Conservation (phyloP, 2,797 vertebrate species). For the Synaphobranchus kaupii region DNA sequence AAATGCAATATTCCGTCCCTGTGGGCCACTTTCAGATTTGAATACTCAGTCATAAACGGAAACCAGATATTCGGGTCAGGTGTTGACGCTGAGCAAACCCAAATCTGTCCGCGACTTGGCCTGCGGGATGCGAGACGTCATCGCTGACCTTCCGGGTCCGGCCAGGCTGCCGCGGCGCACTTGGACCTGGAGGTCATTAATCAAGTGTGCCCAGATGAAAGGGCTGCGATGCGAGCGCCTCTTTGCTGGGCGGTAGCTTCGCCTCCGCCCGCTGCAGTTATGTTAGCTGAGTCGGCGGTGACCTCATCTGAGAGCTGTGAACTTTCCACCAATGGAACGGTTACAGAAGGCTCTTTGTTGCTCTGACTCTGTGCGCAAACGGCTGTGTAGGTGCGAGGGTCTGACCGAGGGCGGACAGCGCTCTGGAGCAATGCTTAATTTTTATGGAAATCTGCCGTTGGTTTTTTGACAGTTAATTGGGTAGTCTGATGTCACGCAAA, state of each 20-base stretch:
- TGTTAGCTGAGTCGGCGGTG: constrained; percentile 56
- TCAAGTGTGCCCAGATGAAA: neutral
- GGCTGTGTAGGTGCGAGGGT: constrained; percentile 43
- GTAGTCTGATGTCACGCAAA: constrained; percentile 41
- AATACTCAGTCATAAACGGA: neutral
- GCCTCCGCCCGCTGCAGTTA: constrained; percentile 52
- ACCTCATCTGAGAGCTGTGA: constrained; percentile 57
- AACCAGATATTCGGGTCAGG: neutral
- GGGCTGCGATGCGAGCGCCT: constrained; percentile 55
- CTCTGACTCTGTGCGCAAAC: neutral
- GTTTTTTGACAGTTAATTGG: constrained; percentile 34
- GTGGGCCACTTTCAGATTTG: neutral
- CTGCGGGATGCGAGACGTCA: neutral
- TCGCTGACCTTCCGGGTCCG: neutral
- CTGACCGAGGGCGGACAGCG: constrained; percentile 23
- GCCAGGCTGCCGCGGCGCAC: neutral
- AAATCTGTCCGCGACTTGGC: neutral
- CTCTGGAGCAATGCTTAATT: constrained; percentile 15
- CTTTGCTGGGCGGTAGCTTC: constrained; percentile 57
- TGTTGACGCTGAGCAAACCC: no score
- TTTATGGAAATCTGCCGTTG: constrained; percentile 21
- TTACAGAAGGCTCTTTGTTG: constrained; percentile 48
- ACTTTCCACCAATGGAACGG: constrained; percentile 35
- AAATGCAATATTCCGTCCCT: neutral
- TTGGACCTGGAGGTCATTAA: neutral